Evolutionary conservation across 2,113 vertebrate species (phyloP), one percentile per base, ranked within the genome.

Genomic region (Sardina pilchardus): DNA sequence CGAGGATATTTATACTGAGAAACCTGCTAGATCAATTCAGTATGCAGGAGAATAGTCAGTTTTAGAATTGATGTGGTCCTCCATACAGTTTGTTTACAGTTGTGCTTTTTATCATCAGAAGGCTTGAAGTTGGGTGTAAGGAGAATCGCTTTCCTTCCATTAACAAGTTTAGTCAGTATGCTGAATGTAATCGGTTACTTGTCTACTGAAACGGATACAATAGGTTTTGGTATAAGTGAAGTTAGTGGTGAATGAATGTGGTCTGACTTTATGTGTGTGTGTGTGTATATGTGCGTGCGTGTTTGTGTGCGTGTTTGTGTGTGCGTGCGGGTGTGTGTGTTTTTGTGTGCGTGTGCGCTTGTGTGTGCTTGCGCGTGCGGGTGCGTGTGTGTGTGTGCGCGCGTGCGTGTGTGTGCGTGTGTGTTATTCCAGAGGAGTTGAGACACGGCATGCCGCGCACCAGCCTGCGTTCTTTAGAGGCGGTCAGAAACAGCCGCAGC

Each of bases 391-490:
- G 82, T 59, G 47, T 56, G 34, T 83, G 82, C n/a, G 88, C 93
- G 89, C 88, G 90, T 44, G 19, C 92, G 30, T 90, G 88, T 88
- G 48, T 88, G 34, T 86, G 87, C 86, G 19, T 90, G 67, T 92
- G 82, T 91, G 89, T 93, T 89, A 91, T 88, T 95, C 88, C 94
- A 97, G 97, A 97, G 91, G 97, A 98, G 91, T 92, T 97, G 92
- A 94, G 96, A 48, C 96, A 96, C 93, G 97, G 97, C 94, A 97
- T 98, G 97, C 95, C 95, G 86, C 96, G 96, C 91, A 96, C 96
- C 82, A 95, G 96, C 89, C 95, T 97, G 47, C 96, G 96, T 12
- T 93, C 96, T 16, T 88, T 97, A 88, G 97, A 97, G 88, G 95
- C 97, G 0, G 95, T 97, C 30, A 94, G 96, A 83, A 96, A 96